Base-by-base conservation (phyloP, 2,797 vertebrate species). In the Mormyrus proboscirostris region DNA sequence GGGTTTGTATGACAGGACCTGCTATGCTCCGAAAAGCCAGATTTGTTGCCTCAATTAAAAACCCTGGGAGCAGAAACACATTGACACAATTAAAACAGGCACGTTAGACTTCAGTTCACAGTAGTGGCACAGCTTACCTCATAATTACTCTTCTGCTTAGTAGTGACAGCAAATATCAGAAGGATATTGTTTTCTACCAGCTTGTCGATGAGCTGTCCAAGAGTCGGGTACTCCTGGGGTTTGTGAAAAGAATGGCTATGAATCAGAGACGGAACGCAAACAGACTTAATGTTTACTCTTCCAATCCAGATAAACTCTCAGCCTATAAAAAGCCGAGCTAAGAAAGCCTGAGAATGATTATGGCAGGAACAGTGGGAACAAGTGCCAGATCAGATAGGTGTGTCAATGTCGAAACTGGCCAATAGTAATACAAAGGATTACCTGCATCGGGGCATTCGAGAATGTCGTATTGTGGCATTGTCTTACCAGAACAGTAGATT, bases 181-280 rank as follows among this genome's bases (percentile, higher is more conserved):
- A 99, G 93, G 94, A 99, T 95, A n/a, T 99, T 99, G 93, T 99
- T 99, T 93, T 99, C 97, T 88, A 98, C 97, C 41, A 99, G 94
- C 91, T 99, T 99, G 88, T 99, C 98, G 88, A 97, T 97, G 90
- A 99, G 95, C 94, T 99, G 98, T 86, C 98, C 98, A 38, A 99
- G 96, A 82, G 97, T 97, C 51, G 99, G 99, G 93, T 99, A 99
- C 93, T 99, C 99, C 99, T 99, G 85, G 44, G 55, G 87, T 25
- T 22, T 38, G 65, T 29, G 25, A 88, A 88, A 86, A 73, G 83
- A 85, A 88, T 55, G 89, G 1, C 49, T 22, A 41, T 83, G 12
- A 89, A 69, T 14, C 25, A 62, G 76, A 79, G 38, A 79, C 14
- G 33, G 38, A 41, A 47, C 2, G 10, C 47, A 86, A 50, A 53